Evolutionary conservation across 2,888 invertebrate genomes (phyloP), one percentile per base, ranked within the genome.

Genomic region (Diabrotica balteata): DNA sequence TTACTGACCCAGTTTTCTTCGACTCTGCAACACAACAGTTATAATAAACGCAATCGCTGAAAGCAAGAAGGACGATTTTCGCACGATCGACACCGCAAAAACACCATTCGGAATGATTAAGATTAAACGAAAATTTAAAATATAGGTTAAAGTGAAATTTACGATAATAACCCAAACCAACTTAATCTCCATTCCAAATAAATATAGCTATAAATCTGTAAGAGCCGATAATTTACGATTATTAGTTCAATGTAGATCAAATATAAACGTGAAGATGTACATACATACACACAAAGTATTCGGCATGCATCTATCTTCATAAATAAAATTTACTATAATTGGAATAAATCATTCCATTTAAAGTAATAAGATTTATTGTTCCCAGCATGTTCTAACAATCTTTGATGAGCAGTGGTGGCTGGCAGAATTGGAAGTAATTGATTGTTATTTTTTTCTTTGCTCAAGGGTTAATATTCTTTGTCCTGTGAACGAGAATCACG

Each of bases 281-380:
- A 68, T 67, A 70, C 61, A 5, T 32, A 70, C 10, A 42, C 5
- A 32, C 32, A 10, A 70, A 68, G 64, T 71, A 63, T 66, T 71
- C 65, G 64, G 64, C 52, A 68, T 49, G 49, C 63, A 59, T 72
- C 75, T 69, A 71, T 76, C 75, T 73, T 75, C 72, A 70, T 71
- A 73, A 75, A 74, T 69, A 64, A 72, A 73, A 74, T 76, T 76
- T 75, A 75, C 66, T 73, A 73, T 76, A 75, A 76, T 75, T 74
- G 75, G 69, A 69, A 76, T 76, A 76, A 76, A 76, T 76, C 76
- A 76, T 73, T 76, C 70, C 71, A 76, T 77, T 74, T 73, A 76
- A 72, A 75, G 69, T 69, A 72, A 74, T 72, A 70, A 63, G 63
- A 64, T 71, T 68, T 63, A 63, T 68, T 63, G 63, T 66, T 59